Percentiles rank a stretch among this genome's conserved stretches.
These are phyloP conservation scores for Conistra vaccinii DNA, from an alignment of 2,888 invertebrate genomes.

Conservation along the genomic window DNA sequence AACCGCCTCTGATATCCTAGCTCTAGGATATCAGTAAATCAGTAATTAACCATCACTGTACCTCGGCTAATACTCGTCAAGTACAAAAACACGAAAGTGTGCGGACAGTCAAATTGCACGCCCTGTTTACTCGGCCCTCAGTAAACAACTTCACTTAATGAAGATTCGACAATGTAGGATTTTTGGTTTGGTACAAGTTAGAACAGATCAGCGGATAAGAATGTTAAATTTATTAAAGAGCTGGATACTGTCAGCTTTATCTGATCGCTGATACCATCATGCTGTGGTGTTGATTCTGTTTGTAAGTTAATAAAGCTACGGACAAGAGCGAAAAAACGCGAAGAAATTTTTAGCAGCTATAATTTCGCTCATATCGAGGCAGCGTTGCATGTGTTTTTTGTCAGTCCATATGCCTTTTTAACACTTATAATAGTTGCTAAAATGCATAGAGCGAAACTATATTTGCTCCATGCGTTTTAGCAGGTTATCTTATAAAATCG, in stretches of 20 bases:
- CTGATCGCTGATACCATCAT: neutral
- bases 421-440: no score
- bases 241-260: neutral
- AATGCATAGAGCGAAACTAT: neutral
- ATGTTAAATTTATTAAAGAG: neutral
- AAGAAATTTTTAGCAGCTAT: neutral
- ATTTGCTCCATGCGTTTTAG: neutral
- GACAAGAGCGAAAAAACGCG: neutral
- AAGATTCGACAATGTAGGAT: conserved; percentile 75
- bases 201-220: neutral
- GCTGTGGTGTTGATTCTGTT: neutral
- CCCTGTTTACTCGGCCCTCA: conserved; percentile 71
- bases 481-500: conserved; percentile 5
- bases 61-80: neutral
- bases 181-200: conserved; percentile 61
- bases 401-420: no score
- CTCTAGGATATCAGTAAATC: neutral
- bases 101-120: conserved; percentile 59
- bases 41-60: conserved; percentile 11
- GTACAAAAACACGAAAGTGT: conserved; percentile 35
- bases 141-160: conserved; percentile 79
- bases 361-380: neutral
- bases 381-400: neutral
- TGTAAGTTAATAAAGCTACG: neutral
- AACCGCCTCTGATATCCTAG: no score